Evolutionary conservation across 2,113 vertebrate species (phyloP), one percentile per base, ranked within the genome.

Genomic region (Dinomys branickii): DNA sequence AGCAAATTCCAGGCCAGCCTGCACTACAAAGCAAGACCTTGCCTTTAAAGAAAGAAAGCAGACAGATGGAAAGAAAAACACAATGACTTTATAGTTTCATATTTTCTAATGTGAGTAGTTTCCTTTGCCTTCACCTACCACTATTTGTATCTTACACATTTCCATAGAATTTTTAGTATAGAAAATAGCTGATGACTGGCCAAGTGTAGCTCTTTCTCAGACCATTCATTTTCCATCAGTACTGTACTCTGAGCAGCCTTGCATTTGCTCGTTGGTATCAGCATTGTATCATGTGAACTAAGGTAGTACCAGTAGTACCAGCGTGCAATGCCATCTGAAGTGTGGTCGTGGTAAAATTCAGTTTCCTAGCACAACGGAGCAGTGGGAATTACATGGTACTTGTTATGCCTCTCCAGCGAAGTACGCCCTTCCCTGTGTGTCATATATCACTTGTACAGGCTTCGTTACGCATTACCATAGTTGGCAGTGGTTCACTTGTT

Each of bases 121-220:
- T 6, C 33, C 91, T 85, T 19, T 44, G 26, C 16, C 44, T 35
- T 81, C 30, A 30, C 44, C 54, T 85, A 3, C 63, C 38, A 24
- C 73, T 56, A 8, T 83, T 24, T 52, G 50, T 75, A 52, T 58
- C 58, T 86, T 59, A 19, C 56, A 85, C 41, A 67, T 47, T 77
- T 69, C 20, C 56, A 30, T 75, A 41, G 59, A 93, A 87, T 10
- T 50, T 56, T 88, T 35, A 81, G 63, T 19, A 1, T 33, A 28
- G 81, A 52, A 73, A 90, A 82, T 22, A 90, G 86, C 65, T 75
- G 38, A 52, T 54, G 65, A 2, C 63, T 71, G 59, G 65, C 41
- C 41, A 69, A 95, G 35, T 69, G 30, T n/a, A 77, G 30, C 61
- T 91, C 94, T 78, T 95, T 44, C n/a, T 71, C 65, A 67, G 75